Conservation (phyloP, 1,140 invertebrate genomes). For the Drosophila baimaii region DNA sequence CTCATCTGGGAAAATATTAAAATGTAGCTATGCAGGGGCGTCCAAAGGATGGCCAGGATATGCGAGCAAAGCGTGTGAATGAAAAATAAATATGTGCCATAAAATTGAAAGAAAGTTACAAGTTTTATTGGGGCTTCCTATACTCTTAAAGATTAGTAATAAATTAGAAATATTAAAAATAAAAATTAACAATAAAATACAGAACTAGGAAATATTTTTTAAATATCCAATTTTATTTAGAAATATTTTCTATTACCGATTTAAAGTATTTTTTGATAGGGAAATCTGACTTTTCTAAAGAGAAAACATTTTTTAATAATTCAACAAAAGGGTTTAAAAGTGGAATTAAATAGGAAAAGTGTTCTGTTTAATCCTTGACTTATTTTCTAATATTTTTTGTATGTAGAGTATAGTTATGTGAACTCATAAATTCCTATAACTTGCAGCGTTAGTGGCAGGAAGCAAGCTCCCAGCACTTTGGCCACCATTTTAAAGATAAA, state of each 20-base stretch:
- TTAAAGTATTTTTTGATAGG: neutral
- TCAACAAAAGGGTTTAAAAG: neutral
- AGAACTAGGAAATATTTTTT: too few relatives aligned
- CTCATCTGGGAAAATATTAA: slow-evolving; percentile 52
- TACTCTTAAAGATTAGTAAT: neutral
- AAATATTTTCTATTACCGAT: too few relatives aligned
- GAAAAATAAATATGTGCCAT: slow-evolving; percentile 34
- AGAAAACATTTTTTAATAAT: neutral
- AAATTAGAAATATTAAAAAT: too few relatives aligned
- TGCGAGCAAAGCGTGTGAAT: slow-evolving; percentile 35
- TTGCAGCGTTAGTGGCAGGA: slow-evolving; percentile 1
- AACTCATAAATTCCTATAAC: slow-evolving; percentile 20
- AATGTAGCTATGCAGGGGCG: slow-evolving; percentile 32
- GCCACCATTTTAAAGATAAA: slow-evolving; percentile 45
- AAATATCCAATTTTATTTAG: too few relatives aligned
- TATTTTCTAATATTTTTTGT: neutral
- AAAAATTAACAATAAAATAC: too few relatives aligned
- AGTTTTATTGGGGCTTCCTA: neutral
- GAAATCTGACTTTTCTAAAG: neutral
- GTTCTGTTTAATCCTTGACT: too few relatives aligned
- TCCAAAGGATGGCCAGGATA: slow-evolving; percentile 32
- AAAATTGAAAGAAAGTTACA: slow-evolving; percentile 6
- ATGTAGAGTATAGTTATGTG: slow-evolving; percentile 1
- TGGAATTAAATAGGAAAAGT: neutral
- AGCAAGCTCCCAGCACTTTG: slow-evolving; percentile 32